These are phyloP conservation scores for Gymnocephalus cernua DNA, from an alignment of 2,113 vertebrate species.

Conservation along the genomic window DNA sequence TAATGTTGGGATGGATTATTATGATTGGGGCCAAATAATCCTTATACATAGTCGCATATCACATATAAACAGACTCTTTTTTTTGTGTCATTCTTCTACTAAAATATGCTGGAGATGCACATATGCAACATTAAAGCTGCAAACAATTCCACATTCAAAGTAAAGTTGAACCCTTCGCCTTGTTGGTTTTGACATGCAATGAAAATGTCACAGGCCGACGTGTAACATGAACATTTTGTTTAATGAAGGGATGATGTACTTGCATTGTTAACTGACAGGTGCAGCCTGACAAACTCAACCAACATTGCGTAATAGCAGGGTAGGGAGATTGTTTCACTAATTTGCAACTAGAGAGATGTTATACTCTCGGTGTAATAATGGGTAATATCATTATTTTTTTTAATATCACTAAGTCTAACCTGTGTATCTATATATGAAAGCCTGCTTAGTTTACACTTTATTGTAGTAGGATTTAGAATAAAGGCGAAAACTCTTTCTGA, in stretches of 20 bases:
- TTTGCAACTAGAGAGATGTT: not conserved
- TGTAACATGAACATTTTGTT: conserved; percentile 19
- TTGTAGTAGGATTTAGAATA: not conserved
- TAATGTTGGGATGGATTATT: not conserved
- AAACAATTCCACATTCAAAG: not conserved
- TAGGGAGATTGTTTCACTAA: not conserved
- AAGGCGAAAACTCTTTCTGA: not conserved
- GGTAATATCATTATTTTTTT: not conserved
- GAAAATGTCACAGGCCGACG: not conserved
- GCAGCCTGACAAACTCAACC: conserved; percentile 27
- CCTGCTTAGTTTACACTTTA: not conserved
- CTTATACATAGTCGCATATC: too few relatives aligned
- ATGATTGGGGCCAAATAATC: not conserved
- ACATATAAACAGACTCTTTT: not conserved
- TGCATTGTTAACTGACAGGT: conserved; percentile 45
- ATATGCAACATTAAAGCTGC: not conserved
- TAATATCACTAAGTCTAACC: not conserved
- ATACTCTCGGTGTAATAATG: not conserved
- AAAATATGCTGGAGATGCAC: not conserved
- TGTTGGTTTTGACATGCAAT: not conserved
- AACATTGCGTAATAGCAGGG: conserved; percentile 8
- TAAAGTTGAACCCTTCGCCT: conserved; percentile 14
- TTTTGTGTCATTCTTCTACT: not conserved
- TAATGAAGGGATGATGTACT: conserved; percentile 27
- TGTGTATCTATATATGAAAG: not conserved